Conservation (phyloP, 2,113 vertebrate genomes). For the Ramphastos sulfuratus region DNA sequence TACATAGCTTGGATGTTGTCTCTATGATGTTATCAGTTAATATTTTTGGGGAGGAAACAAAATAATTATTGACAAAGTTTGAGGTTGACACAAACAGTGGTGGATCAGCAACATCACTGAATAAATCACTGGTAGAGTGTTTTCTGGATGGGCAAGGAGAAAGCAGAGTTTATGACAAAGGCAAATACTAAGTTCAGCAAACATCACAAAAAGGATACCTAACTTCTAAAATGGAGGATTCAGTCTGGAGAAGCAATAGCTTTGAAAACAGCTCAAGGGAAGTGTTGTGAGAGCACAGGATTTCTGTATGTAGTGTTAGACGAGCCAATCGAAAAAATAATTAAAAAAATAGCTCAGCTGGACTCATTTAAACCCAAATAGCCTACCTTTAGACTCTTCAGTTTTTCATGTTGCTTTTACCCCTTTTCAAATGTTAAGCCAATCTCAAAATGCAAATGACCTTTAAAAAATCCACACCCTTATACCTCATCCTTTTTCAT, state of each 20-base stretch:
- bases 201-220: background rate
- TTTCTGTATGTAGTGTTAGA: background rate
- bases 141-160: background rate
- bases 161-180: background rate
- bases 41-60: background rate
- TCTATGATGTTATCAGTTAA: background rate
- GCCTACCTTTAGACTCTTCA: background rate
- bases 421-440: background rate
- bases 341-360: background rate
- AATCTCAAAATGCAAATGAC: background rate
- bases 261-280: background rate
- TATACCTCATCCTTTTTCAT: background rate
- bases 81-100: background rate
- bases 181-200: background rate
- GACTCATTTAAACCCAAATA: background rate
- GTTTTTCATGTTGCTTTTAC: background rate
- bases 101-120: background rate
- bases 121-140: background rate
- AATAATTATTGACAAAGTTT: background rate
- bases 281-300: background rate
- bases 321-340: background rate
- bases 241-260: background rate
- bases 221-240: background rate
- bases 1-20: background rate
- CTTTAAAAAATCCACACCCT: background rate